Conservation (phyloP, 2,888 invertebrate genomes). For the Melipona bicolor region DNA sequence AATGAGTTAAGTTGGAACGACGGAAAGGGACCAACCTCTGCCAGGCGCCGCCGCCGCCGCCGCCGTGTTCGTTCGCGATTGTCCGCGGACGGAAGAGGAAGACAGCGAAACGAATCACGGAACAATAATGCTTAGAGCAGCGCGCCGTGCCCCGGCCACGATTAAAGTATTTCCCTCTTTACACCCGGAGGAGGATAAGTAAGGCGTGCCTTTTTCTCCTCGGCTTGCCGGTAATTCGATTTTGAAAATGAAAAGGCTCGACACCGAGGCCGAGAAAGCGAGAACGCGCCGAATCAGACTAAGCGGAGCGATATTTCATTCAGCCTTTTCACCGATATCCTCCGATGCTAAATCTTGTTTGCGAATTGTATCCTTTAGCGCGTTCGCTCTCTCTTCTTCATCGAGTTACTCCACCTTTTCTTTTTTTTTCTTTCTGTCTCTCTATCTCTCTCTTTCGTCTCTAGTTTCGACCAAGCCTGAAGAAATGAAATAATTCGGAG, state of each 20-base stretch:
- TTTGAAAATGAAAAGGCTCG: conserved; percentile 60
- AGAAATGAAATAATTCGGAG: conserved; percentile 42
- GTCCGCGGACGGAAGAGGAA: conserved; percentile 42
- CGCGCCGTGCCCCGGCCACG: conserved; percentile 39
- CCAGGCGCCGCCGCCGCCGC: conserved; percentile 50
- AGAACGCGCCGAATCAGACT: not conserved
- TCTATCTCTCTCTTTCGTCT: not conserved
- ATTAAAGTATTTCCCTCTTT: conserved; percentile 64
- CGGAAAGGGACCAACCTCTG: conserved; percentile 61
- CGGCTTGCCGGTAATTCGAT: conserved; percentile 55
- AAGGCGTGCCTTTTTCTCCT: conserved; percentile 35
- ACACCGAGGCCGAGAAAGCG: conserved; percentile 17
- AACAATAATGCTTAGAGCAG: conserved; percentile 59
- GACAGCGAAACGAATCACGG: conserved; percentile 60
- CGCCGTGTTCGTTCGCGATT: conserved; percentile 66
- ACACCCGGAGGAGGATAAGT: conserved; percentile 44
- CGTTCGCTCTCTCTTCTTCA: not conserved
- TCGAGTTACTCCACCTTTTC: not conserved
- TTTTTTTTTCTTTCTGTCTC: not conserved
- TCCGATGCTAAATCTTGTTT: conserved; percentile 52
- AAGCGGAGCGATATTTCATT: conserved; percentile 38
- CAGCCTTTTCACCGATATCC: conserved; percentile 27
- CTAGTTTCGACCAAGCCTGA: not conserved
- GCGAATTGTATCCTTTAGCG: conserved; percentile 48
- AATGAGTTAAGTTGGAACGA: conserved; percentile 70